Conservation (phyloP, 2,797 vertebrate species). For the Eulemur rubriventer region DNA sequence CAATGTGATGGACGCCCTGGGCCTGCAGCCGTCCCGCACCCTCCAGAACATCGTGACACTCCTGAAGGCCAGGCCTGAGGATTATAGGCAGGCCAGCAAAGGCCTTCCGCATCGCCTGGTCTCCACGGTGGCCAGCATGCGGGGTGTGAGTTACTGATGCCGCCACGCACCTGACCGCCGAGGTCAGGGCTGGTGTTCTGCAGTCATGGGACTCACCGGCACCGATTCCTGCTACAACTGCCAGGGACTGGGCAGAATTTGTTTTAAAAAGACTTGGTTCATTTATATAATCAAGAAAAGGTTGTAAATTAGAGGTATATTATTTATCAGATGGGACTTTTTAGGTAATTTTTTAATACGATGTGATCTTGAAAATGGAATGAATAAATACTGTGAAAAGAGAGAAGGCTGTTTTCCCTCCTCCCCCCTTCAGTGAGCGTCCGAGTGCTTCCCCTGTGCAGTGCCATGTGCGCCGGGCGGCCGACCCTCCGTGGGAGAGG, state of each 20-base stretch:
- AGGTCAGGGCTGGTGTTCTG: too few relatives aligned
- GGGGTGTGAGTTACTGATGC: constrained; percentile 88
- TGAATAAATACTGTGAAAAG: constrained; percentile 29
- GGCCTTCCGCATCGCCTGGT: constrained; percentile 90
- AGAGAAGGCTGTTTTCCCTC: background rate
- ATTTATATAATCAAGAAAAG: background rate
- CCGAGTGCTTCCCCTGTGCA: background rate
- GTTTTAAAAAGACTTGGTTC: background rate
- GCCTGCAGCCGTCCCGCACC: constrained; percentile 92
- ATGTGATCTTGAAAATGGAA: background rate
- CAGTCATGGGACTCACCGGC: background rate
- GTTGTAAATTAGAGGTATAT: background rate
- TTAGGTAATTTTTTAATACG: constrained; percentile 1
- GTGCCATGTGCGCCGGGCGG: fast-evolving
- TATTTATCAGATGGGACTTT: constrained; percentile 52
- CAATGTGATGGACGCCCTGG: constrained; percentile 98
- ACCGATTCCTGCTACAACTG: background rate
- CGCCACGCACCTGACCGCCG: fast-evolving
- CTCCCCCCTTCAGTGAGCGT: background rate
- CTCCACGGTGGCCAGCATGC: constrained; percentile 89
- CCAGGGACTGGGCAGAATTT: background rate
- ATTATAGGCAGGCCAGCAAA: constrained; percentile 92
- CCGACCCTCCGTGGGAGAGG: too few relatives aligned
- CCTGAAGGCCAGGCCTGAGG: constrained; percentile 93
- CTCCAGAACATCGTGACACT: constrained; percentile 91